Evolutionary conservation across 2,888 invertebrate genomes (phyloP).

Genomic region (Myopa tessellatipennis): DNA sequence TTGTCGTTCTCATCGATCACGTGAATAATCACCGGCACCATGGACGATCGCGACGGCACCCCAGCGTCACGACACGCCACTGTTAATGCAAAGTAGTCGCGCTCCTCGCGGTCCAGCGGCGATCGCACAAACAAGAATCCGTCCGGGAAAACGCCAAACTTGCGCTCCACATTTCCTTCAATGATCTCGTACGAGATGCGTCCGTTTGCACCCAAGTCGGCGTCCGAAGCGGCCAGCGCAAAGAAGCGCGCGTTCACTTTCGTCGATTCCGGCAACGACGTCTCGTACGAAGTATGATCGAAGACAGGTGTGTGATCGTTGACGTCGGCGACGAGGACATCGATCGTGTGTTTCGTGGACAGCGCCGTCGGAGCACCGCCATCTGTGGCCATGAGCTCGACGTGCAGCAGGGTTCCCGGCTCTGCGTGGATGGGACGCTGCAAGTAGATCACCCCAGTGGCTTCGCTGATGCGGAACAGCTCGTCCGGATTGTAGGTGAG

Average conservation of each 20-base stretch:
- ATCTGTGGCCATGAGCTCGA: slow-evolving; percentile 89
- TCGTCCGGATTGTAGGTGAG: slow-evolving; percentile 83
- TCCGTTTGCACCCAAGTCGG: slow-evolving; percentile 85
- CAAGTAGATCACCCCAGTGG: slow-evolving; percentile 89
- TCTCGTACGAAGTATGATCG: slow-evolving; percentile 91
- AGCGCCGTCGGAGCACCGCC: slow-evolving; percentile 81
- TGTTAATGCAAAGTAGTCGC: slow-evolving; percentile 90
- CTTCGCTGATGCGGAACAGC: slow-evolving; percentile 85
- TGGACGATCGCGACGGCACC: slow-evolving; percentile 80
- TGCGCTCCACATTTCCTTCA: slow-evolving; percentile 86
- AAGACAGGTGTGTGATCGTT: slow-evolving; percentile 97
- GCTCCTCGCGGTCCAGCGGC: slow-evolving; percentile 87
- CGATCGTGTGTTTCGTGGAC: slow-evolving; percentile 79
- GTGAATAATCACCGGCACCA: slow-evolving; percentile 91
- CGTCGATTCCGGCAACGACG: slow-evolving; percentile 89
- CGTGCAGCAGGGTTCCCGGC: slow-evolving; percentile 76
- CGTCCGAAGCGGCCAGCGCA: slow-evolving; percentile 88
- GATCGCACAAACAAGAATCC: slow-evolving; percentile 91
- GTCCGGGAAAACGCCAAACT: slow-evolving; percentile 95
- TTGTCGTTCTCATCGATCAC: slow-evolving; percentile 98
- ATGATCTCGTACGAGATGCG: slow-evolving; percentile 83
- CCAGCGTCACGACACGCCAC: slow-evolving; percentile 87
- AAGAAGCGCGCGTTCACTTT: slow-evolving; percentile 92
- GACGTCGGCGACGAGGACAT: slow-evolving; percentile 84
- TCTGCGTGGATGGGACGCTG: slow-evolving; percentile 82